These are phyloP conservation scores for Hyles euphorbiae DNA, from an alignment of 1,140 invertebrate genomes.

Conservation along the genomic window DNA sequence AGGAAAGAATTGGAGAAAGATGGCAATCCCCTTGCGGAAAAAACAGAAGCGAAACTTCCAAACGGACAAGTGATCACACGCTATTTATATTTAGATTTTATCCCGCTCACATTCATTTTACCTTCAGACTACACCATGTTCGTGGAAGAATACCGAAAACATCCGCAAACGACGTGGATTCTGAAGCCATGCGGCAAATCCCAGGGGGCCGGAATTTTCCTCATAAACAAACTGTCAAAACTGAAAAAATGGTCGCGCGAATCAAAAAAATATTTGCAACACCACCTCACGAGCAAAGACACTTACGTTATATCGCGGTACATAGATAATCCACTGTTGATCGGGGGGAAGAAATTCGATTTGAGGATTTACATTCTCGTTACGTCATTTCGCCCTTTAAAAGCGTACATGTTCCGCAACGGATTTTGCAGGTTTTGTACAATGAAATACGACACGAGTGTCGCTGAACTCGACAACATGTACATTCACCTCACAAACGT, in stretches of 20 bases:
- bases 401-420: slow-evolving; percentile 89
- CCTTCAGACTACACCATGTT: slow-evolving; percentile 98
- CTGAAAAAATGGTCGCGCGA: slow-evolving; percentile 91
- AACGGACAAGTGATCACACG: slow-evolving; percentile 84
- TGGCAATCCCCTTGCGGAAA: slow-evolving; percentile 89
- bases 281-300: slow-evolving; percentile 78
- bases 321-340: slow-evolving; percentile 88
- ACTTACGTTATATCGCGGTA: slow-evolving; percentile 93
- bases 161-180: slow-evolving; percentile 96
- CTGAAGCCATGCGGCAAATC: slow-evolving; percentile 77
- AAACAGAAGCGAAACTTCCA: slow-evolving; percentile 64
- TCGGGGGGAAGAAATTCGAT: slow-evolving; percentile 93
- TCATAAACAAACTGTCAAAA: slow-evolving; percentile 92
- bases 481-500: slow-evolving; percentile 94
- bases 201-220: slow-evolving; percentile 88
- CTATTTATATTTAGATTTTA: slow-evolving; percentile 91
- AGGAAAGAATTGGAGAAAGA: slow-evolving; percentile 94
- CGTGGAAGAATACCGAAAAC: slow-evolving; percentile 95
- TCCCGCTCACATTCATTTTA: slow-evolving; percentile 94
- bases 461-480: slow-evolving; percentile 87
- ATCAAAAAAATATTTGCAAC: slow-evolving; percentile 76
- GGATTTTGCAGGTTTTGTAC: slow-evolving; percentile 88
- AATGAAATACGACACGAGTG: slow-evolving; percentile 86
- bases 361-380: slow-evolving; percentile 89
- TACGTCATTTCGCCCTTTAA: slow-evolving; percentile 87